Evolutionary conservation across 2,113 vertebrate species (phyloP).

Genomic region (Leptobrachium leishanense): DNA sequence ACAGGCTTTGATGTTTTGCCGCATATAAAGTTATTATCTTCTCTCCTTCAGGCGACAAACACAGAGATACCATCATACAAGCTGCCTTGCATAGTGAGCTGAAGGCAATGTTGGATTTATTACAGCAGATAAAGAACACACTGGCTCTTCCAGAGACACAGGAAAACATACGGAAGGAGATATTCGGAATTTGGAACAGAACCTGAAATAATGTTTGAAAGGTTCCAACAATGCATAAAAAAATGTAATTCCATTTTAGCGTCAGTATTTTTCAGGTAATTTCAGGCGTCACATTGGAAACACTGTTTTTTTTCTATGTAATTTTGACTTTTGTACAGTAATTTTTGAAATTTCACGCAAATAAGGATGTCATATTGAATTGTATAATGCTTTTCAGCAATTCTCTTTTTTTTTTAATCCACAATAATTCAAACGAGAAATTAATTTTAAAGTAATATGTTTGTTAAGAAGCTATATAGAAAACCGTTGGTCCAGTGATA

Average conservation of each 20-base stretch:
- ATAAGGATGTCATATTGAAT: background rate
- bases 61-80: constrained; percentile 64
- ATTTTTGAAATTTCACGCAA: background rate
- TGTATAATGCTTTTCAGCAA: no score
- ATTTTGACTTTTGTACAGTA: background rate
- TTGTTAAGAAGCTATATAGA: no score
- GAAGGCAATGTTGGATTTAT: constrained; percentile 64
- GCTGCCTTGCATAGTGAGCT: constrained; percentile 72
- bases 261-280: background rate
- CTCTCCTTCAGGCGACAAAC: constrained; percentile 71
- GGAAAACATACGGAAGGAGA: constrained; percentile 72
- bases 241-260: background rate
- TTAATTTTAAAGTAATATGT: no score
- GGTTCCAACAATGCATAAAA: background rate
- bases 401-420: no score
- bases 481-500: no score
- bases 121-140: constrained; percentile 73
- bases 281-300: background rate
- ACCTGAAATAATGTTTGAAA: background rate
- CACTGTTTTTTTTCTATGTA: background rate
- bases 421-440: no score
- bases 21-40: constrained; percentile 65
- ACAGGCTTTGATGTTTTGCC: constrained; percentile 53
- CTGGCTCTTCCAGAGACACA: constrained; percentile 69
- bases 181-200: constrained; percentile 62